Percentiles rank a stretch among this genome's conserved stretches.
phyloP scores from a whole-genome alignment of 2,797 vertebrate species.

The Tapera naevia region DNA sequence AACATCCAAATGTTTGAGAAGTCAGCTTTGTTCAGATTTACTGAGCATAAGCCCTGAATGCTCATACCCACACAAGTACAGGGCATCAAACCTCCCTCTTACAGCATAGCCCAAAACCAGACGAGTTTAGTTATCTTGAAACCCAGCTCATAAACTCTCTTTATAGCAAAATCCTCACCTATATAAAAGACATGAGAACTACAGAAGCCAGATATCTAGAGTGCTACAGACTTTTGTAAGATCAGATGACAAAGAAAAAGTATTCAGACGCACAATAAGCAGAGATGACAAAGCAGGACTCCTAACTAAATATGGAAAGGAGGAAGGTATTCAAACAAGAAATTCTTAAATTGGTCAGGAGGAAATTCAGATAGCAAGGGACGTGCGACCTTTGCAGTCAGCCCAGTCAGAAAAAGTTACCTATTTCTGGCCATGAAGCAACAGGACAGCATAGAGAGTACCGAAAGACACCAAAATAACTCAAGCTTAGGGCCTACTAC shows the following conservation, averaged over 20 bases:
- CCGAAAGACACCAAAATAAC: neutral
- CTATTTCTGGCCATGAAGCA: slow-evolving; percentile 50
- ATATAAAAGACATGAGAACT: neutral
- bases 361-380: slow-evolving; percentile 22
- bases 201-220: neutral
- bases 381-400: neutral
- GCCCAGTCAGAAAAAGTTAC: slow-evolving; percentile 25
- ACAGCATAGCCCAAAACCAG: neutral
- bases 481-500: neutral
- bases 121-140: neutral
- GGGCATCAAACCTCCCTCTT: rapidly evolving
- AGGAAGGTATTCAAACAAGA: neutral
- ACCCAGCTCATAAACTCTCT: neutral
- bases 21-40: neutral
- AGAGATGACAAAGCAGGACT: neutral
- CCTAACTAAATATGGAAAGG: neutral
- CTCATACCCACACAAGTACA: neutral
- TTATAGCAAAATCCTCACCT: neutral
- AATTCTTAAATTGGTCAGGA: neutral
- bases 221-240: neutral
- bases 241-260: neutral
- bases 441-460: neutral
- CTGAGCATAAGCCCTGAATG: rapidly evolving
- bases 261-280: neutral
- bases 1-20: neutral